A percentile compares a stretch with the other conserved stretches of the same genome.
phyloP scores from a whole-genome alignment of 2,113 vertebrate species.

The Zosterops pallidus region DNA sequence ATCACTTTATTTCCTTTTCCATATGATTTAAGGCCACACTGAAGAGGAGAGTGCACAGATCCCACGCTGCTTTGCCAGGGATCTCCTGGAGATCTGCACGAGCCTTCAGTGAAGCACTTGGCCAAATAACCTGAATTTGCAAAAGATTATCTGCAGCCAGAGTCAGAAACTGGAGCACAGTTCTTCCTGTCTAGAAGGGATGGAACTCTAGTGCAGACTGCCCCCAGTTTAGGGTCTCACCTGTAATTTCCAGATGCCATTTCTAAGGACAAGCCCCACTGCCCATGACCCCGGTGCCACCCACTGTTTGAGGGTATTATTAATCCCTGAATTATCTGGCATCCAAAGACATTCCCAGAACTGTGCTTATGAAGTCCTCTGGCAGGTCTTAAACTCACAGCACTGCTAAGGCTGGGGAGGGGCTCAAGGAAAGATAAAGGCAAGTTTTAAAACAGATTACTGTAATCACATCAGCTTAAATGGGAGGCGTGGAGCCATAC shows the following conservation, averaged over 20 bases:
- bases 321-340: neutral
- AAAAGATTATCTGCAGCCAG: neutral
- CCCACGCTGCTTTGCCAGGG: neutral
- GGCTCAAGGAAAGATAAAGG: neutral
- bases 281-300: neutral
- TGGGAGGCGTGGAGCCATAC: neutral
- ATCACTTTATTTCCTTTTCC: neutral
- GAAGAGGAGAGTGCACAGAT: neutral
- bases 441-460: neutral
- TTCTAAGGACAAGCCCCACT: neutral
- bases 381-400: neutral
- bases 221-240: neutral
- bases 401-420: neutral
- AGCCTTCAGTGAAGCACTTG: neutral
- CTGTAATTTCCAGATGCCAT: neutral
- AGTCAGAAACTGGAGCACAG: neutral
- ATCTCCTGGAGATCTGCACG: neutral
- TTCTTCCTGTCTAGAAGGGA: neutral
- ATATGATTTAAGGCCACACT: neutral
- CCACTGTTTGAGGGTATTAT: fast-evolving
- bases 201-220: neutral
- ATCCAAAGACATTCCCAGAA: neutral
- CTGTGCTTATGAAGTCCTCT: neutral
- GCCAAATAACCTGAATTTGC: neutral
- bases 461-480: neutral